Evolutionary conservation across 2,113 vertebrate genomes (phyloP).

Genomic region (Picathartes gymnocephalus): DNA sequence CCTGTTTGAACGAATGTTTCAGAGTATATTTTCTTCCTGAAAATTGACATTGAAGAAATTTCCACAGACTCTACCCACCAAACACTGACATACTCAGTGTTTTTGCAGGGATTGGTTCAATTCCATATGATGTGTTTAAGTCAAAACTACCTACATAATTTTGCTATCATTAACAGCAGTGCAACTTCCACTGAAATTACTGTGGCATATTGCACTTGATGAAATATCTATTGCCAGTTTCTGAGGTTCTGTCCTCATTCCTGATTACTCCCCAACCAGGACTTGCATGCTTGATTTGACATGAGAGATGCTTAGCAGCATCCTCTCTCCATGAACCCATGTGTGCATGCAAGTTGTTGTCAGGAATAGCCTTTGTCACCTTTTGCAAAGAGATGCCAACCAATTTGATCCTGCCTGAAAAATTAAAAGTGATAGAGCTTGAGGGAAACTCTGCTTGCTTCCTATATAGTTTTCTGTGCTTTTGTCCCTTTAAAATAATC

Average conservation of each 20-base stretch:
- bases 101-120: not conserved
- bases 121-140: not conserved
- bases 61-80: not conserved
- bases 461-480: not conserved
- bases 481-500: not conserved
- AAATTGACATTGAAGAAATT: not conserved
- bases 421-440: not conserved
- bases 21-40: conserved; percentile 29
- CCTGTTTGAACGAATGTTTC: not conserved
- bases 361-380: not conserved
- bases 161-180: not conserved
- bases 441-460: not conserved
- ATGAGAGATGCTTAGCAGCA: not conserved
- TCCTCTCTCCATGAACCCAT: not conserved
- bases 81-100: not conserved
- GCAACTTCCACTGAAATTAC: not conserved
- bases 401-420: not conserved
- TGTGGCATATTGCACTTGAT: not conserved
- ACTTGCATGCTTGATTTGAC: not conserved
- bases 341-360: not conserved
- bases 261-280: not conserved
- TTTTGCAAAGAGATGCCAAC: not conserved
- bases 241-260: not conserved
- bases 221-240: not conserved
- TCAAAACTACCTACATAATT: not conserved